These are phyloP conservation scores for Phrynocephalus guinanensis DNA, from an alignment of 2,797 vertebrate species.

Conservation along the genomic window DNA sequence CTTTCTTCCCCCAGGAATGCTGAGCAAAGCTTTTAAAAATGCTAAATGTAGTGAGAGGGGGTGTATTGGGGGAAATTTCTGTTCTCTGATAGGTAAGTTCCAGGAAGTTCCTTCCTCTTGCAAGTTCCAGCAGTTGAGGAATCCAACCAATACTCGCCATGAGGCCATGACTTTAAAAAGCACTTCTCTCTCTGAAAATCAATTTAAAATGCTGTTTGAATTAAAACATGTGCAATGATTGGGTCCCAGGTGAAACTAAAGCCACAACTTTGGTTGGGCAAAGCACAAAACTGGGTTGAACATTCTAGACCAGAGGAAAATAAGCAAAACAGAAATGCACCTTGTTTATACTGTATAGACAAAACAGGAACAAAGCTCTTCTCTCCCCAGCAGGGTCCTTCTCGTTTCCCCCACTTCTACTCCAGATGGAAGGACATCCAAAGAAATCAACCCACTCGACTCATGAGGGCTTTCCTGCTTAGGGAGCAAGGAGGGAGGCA, in stretches of 20 bases:
- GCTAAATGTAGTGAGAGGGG: too few species aligned
- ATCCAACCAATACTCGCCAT: neutral
- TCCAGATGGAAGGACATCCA: neutral
- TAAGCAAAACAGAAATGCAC: neutral
- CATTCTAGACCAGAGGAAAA: neutral
- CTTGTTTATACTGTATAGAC: neutral
- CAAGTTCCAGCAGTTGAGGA: neutral
- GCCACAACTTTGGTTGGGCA: too few species aligned
- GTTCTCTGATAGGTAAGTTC: neutral
- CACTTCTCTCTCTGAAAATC: neutral
- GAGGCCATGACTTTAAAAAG: neutral
- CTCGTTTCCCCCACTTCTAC: neutral
- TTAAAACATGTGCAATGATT: neutral
- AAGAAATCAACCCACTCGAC: neutral
- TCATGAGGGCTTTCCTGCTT: neutral
- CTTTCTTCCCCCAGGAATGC: neutral
- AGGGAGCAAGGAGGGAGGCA: too few species aligned
- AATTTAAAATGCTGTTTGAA: neutral
- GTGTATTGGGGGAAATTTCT: neutral
- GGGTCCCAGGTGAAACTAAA: neutral
- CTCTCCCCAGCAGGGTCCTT: neutral
- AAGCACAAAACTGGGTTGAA: neutral
- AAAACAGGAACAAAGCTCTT: neutral
- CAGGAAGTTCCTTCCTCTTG: neutral
- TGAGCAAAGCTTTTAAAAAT: neutral